Evolutionary conservation across 2,797 vertebrate species (phyloP).

Genomic region (Epinephelus malabaricus): DNA sequence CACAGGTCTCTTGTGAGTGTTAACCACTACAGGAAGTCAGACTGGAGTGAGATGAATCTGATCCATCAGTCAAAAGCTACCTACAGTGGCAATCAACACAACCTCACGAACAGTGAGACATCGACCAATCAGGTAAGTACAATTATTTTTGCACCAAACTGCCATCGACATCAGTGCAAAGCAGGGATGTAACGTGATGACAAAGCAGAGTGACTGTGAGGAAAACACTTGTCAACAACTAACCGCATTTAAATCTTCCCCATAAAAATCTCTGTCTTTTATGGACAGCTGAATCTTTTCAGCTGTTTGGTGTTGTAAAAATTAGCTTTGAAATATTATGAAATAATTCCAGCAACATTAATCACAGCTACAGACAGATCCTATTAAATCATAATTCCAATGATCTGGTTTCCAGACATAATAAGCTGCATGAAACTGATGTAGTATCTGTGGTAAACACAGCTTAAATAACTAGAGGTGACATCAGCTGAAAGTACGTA

Average conservation of each 20-base stretch:
- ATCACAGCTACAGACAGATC: background rate
- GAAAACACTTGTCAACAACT: background rate
- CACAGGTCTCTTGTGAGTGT: constrained; percentile 15
- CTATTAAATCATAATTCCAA: background rate
- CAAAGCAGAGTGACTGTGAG: background rate
- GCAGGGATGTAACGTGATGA: background rate
- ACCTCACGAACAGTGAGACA: background rate
- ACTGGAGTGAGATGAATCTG: constrained; percentile 21
- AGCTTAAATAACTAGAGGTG: background rate
- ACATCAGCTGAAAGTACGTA: background rate
- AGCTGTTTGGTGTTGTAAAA: background rate
- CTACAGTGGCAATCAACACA: background rate
- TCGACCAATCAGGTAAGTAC: background rate
- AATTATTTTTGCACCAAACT: constrained; percentile 13
- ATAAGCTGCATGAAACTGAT: background rate
- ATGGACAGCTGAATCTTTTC: background rate
- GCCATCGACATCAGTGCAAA: constrained; percentile 9
- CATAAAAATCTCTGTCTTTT: background rate
- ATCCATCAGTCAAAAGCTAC: constrained; percentile 10
- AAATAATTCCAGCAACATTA: background rate
- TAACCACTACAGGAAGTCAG: constrained; percentile 33
- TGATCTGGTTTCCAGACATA: background rate
- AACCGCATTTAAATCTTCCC: background rate
- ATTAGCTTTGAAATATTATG: background rate
- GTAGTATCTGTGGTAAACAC: background rate